Evolutionary conservation across 2,888 invertebrate species (phyloP).

Genomic region (Synergus japonicus): DNA sequence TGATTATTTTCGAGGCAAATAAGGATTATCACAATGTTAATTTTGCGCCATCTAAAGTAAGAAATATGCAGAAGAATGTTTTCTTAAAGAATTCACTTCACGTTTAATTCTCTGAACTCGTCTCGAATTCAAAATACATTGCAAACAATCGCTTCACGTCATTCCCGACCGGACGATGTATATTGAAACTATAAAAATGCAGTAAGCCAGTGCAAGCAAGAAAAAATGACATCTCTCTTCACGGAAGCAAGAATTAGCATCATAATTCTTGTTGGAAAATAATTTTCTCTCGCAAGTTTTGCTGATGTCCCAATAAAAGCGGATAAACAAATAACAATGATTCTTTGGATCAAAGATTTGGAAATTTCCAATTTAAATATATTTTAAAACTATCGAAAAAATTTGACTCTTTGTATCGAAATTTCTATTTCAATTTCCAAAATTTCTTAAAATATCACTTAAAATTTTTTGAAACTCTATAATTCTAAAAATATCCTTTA

Average conservation of each 20-base stretch:
- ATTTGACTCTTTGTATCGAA: no score
- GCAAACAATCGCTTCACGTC: slow-evolving; percentile 3
- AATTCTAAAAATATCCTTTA: no score
- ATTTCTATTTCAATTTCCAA: no score
- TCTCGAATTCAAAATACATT: background rate
- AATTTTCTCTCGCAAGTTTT: background rate
- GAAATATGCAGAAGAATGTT: background rate
- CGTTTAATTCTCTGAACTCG: background rate
- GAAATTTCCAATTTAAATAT: no score
- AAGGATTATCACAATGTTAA: background rate
- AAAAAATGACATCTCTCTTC: background rate
- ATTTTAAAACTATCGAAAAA: no score
- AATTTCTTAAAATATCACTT: no score
- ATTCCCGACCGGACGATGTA: background rate
- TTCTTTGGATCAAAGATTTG: no score
- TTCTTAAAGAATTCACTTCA: background rate
- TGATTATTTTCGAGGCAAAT: background rate
- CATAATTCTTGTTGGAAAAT: background rate
- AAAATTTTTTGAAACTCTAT: no score
- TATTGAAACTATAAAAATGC: slow-evolving; percentile 13
- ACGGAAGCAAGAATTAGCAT: slow-evolving; percentile 3
- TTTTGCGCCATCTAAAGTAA: background rate
- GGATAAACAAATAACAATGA: background rate
- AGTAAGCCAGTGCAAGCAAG: background rate
- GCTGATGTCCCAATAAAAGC: background rate